These are phyloP conservation scores for Gouania willdenowi DNA, from an alignment of 2,797 vertebrate genomes.

Conservation along the genomic window DNA sequence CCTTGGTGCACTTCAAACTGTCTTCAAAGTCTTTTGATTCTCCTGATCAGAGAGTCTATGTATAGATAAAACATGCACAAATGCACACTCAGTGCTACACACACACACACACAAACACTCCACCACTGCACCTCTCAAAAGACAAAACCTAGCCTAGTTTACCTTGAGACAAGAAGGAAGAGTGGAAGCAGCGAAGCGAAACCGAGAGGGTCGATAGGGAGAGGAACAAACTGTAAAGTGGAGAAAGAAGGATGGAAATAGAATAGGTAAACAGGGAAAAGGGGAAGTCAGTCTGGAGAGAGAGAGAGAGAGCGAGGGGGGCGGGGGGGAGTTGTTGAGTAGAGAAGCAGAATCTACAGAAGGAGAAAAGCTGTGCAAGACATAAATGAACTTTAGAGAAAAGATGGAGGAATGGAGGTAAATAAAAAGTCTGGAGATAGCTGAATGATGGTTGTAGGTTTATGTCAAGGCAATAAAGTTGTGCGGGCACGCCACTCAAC, in stretches of 20 bases:
- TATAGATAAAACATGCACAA: constrained; percentile 31
- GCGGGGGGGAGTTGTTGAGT: too few relatives aligned
- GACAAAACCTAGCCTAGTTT: constrained; percentile 46
- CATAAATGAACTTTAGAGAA: constrained; percentile 14
- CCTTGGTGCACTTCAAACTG: constrained; percentile 20
- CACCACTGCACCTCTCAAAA: constrained; percentile 23
- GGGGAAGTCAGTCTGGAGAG: neutral
- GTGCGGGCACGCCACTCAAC: constrained; percentile 26
- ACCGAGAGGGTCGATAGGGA: constrained; percentile 43
- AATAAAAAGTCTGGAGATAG: constrained; percentile 1
- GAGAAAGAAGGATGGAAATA: constrained; percentile 28
- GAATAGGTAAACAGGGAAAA: constrained; percentile 22
- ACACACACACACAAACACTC: neutral
- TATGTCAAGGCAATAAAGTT: constrained; percentile 12
- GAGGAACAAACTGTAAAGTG: constrained; percentile 23
- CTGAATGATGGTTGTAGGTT: constrained; percentile 2
- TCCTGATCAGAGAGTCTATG: constrained; percentile 44
- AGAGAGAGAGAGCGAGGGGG: neutral
- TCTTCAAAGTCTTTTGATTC: constrained; percentile 37
- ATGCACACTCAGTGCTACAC: neutral
- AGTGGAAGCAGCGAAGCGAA: constrained; percentile 40
- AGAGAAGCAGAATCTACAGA: constrained; percentile 11
- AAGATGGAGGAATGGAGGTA: neutral
- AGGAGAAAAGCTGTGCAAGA: constrained; percentile 8
- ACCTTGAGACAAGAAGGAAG: constrained; percentile 45